Evolutionary conservation across 2,113 vertebrate species (phyloP).

Genomic region (Muntiacus reevesi): DNA sequence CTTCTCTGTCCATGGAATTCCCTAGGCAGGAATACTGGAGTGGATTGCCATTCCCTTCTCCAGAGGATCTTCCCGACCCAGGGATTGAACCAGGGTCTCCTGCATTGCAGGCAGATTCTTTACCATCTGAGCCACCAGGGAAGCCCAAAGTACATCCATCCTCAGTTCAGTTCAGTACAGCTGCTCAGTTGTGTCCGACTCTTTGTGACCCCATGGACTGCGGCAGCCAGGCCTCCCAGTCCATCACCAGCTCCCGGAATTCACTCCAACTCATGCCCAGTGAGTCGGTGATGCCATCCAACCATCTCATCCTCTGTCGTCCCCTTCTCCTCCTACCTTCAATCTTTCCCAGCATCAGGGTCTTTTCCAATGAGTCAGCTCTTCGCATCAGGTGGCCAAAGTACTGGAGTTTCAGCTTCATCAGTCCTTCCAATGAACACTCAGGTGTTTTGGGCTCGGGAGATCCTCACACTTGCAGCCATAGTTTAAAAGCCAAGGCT

Average conservation of each 20-base stretch:
- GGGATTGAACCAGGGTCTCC: neutral
- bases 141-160: neutral
- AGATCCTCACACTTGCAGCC: neutral
- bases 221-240: neutral
- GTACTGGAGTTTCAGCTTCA: neutral
- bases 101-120: neutral
- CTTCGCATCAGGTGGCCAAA: neutral
- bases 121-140: neutral
- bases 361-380: neutral
- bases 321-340: neutral
- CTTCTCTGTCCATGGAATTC: neutral
- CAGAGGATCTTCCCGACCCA: neutral
- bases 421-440: neutral
- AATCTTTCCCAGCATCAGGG: neutral
- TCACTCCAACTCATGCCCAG: neutral
- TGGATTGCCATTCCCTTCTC: neutral
- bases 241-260: rapidly evolving
- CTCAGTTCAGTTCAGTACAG: neutral
- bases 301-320: neutral
- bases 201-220: neutral
- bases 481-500: neutral
- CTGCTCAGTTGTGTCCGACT: neutral
- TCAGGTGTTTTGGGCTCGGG: neutral
- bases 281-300: neutral
- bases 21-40: neutral